A percentile compares a stretch with the other conserved stretches of the same genome.
Conservation (phyloP, 2,797 vertebrate species). For the Melanotaenia trifasciata region DNA sequence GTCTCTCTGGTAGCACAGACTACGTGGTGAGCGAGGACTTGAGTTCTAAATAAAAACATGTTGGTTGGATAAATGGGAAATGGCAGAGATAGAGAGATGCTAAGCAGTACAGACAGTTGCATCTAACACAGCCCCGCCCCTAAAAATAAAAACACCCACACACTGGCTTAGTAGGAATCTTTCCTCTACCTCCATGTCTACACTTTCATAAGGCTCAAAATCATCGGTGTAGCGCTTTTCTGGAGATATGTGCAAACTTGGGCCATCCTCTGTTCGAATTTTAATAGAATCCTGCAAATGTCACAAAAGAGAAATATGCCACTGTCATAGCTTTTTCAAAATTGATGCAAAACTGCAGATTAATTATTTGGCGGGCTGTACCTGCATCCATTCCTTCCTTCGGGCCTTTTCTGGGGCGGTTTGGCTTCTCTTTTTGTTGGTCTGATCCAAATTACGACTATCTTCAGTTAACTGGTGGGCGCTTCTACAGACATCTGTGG, state of each 20-base stretch:
- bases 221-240: slow-evolving; percentile 86
- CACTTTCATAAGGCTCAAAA: slow-evolving; percentile 86
- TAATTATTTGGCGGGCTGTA: slow-evolving; percentile 53
- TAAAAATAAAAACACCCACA: slow-evolving; percentile 52
- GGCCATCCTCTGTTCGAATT: slow-evolving; percentile 90
- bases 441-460: slow-evolving; percentile 56
- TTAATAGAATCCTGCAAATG: slow-evolving; percentile 85
- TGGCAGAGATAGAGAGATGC: slow-evolving; percentile 57
- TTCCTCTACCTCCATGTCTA: slow-evolving; percentile 78
- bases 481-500: slow-evolving; percentile 72
- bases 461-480: slow-evolving; percentile 73
- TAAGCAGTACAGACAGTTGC: slow-evolving; percentile 69
- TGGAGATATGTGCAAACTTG: slow-evolving; percentile 82
- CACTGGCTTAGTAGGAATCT: slow-evolving; percentile 56
- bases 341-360: neutral
- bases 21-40: slow-evolving; percentile 55
- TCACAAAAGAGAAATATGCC: neutral
- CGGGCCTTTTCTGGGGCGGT: slow-evolving; percentile 88
- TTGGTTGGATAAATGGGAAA: slow-evolving; percentile 42
- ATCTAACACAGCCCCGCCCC: slow-evolving; percentile 66
- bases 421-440: slow-evolving; percentile 72
- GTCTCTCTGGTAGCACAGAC: slow-evolving; percentile 57
- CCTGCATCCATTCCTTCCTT: slow-evolving; percentile 93
- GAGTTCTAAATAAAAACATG: slow-evolving; percentile 61
- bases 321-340: neutral